Percentiles rank a stretch among this genome's conserved stretches.
These are phyloP conservation scores for Orgyia antiqua DNA, from an alignment of 2,888 invertebrate genomes.

Conservation along the genomic window DNA sequence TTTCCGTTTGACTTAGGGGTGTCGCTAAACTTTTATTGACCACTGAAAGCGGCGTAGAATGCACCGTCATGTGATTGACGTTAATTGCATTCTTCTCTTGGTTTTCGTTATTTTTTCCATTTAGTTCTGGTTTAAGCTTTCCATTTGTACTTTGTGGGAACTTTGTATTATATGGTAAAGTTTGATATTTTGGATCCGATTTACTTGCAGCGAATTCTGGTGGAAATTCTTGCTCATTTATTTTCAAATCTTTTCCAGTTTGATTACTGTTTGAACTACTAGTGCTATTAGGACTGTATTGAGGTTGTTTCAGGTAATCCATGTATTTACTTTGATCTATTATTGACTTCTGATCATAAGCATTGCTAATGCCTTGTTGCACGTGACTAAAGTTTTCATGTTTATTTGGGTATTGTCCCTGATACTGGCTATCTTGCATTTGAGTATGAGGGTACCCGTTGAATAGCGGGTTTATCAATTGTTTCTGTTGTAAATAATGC, in stretches of 20 bases:
- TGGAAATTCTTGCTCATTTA: slow-evolving; percentile 75
- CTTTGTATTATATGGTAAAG: slow-evolving; percentile 92
- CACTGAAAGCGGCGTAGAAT: slow-evolving; percentile 71
- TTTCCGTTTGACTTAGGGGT: slow-evolving; percentile 78
- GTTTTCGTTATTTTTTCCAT: slow-evolving; percentile 54
- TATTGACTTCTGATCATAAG: slow-evolving; percentile 64
- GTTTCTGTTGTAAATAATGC: slow-evolving; percentile 75
- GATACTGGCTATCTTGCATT: slow-evolving; percentile 61
- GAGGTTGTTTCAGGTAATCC: slow-evolving; percentile 70
- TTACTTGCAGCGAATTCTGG: slow-evolving; percentile 88
- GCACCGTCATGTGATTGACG: slow-evolving; percentile 75
- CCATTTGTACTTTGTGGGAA: slow-evolving; percentile 81
- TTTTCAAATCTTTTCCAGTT: slow-evolving; percentile 67
- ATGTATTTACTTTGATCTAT: slow-evolving; percentile 73
- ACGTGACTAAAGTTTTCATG: slow-evolving; percentile 63
- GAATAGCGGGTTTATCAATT: slow-evolving; percentile 68
- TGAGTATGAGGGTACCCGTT: slow-evolving; percentile 62
- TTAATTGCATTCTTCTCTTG: slow-evolving; percentile 57
- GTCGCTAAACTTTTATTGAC: slow-evolving; percentile 82
- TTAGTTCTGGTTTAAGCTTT: slow-evolving; percentile 57
- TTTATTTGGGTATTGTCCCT: slow-evolving; percentile 60
- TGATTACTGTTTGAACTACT: slow-evolving; percentile 72
- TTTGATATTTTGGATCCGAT: slow-evolving; percentile 94
- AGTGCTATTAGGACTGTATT: slow-evolving; percentile 78
- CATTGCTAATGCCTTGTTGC: slow-evolving; percentile 67